Conservation (phyloP, 2,888 invertebrate species). For the Camponotus fellah region DNA sequence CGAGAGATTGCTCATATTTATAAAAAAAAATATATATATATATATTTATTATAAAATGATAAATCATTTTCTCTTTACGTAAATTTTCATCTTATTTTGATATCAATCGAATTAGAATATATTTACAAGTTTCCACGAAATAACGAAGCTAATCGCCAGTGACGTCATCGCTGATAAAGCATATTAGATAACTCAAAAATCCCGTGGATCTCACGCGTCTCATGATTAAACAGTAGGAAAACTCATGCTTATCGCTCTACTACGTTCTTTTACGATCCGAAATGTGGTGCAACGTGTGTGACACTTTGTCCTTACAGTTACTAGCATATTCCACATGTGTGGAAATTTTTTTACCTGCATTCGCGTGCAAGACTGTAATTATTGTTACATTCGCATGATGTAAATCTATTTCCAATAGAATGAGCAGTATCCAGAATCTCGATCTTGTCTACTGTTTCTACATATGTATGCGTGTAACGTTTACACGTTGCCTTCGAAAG, state of each 20-base stretch:
- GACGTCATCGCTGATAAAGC: slow-evolving; percentile 60
- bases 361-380: background rate
- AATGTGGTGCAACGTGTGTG: background rate
- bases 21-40: no score
- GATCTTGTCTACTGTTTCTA: background rate
- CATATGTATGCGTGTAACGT: background rate
- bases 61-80: no score
- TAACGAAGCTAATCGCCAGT: slow-evolving; percentile 50
- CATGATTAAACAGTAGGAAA: slow-evolving; percentile 66
- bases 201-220: background rate
- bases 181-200: slow-evolving; percentile 64
- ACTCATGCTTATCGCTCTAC: slow-evolving; percentile 60
- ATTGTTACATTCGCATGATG: background rate
- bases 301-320: slow-evolving; percentile 12
- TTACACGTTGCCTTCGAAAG: background rate
- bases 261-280: slow-evolving; percentile 56
- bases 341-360: background rate
- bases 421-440: background rate
- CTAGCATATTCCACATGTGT: background rate
- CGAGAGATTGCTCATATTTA: no score
- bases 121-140: slow-evolving; percentile 68
- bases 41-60: no score
- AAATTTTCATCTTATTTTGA: background rate
- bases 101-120: slow-evolving; percentile 35
- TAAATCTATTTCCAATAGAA: background rate